Conservation (phyloP, 2,797 vertebrate genomes). For the Peromyscus attwateri region DNA sequence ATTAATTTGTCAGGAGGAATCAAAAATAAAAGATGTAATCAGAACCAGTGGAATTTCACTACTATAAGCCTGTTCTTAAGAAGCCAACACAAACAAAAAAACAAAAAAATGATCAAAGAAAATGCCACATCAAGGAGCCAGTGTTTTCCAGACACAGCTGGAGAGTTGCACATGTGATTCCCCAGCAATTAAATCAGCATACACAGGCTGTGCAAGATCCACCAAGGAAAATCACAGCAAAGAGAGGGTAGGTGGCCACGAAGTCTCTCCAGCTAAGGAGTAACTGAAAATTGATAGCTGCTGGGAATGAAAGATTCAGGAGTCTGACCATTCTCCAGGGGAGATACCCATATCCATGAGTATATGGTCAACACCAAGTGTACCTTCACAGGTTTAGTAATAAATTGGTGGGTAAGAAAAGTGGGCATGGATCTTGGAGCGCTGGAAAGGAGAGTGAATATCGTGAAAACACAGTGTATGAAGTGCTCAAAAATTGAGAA, state of each 20-base stretch:
- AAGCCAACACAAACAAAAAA: not conserved
- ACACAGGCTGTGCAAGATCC: too few relatives aligned
- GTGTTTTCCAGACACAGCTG: not conserved
- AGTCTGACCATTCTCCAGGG: too few relatives aligned
- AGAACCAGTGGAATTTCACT: not conserved
- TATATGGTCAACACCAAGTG: not conserved
- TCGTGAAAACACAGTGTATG: not conserved
- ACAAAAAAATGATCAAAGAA: too few relatives aligned
- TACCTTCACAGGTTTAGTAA: not conserved
- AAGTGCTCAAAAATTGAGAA: not conserved
- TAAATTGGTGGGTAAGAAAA: not conserved
- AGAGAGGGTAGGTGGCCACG: accelerated
- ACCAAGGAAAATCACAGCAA: not conserved
- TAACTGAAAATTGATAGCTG: not conserved
- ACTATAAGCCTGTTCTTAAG: not conserved
- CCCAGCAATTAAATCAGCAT: not conserved
- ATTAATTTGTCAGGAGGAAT: not conserved
- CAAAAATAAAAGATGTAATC: not conserved
- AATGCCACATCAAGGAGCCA: not conserved
- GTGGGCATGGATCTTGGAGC: not conserved
- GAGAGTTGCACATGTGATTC: not conserved
- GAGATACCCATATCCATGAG: not conserved
- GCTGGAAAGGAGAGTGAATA: not conserved
- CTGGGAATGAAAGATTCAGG: not conserved
- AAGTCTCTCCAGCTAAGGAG: not conserved